phyloP scores from a whole-genome alignment of 2,888 invertebrate genomes.

The Argyra leucocephala region DNA sequence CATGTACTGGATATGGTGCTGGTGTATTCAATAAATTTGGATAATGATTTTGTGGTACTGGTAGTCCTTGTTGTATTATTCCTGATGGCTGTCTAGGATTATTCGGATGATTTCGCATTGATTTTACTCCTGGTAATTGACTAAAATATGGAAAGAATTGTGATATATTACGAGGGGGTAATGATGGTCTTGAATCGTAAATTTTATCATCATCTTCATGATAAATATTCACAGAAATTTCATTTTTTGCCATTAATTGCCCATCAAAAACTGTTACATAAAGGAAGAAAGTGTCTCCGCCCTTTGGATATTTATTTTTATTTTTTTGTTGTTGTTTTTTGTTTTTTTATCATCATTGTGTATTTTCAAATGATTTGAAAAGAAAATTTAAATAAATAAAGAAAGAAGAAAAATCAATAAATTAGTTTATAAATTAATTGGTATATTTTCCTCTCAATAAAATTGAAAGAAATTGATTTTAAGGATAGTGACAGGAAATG shows the following conservation, averaged over 20 bases:
- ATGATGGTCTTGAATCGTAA: conserved; percentile 33
- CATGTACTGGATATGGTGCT: conserved; percentile 29
- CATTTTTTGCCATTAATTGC: conserved; percentile 53
- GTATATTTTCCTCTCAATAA: not conserved
- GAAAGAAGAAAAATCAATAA: conserved; percentile 7
- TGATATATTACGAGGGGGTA: conserved; percentile 36
- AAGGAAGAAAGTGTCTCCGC: conserved; percentile 55
- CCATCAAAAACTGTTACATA: conserved; percentile 62
- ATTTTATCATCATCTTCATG: conserved; percentile 28
- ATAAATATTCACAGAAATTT: conserved; percentile 56
- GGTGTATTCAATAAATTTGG: conserved; percentile 27
- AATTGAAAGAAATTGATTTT: not conserved
- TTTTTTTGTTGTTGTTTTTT: not conserved
- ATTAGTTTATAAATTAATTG: not conserved
- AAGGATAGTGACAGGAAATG: not conserved
- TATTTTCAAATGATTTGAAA: not conserved
- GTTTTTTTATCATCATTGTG: not conserved
- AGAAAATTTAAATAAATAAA: conserved; percentile 8
- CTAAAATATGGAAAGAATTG: conserved; percentile 40
- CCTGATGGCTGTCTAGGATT: conserved; percentile 26
- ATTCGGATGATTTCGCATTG: conserved; percentile 34
- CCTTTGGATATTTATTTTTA: conserved; percentile 42
- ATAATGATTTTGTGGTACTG: conserved; percentile 33
- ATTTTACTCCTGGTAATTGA: conserved; percentile 39
- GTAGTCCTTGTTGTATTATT: conserved; percentile 27